phyloP scores from a whole-genome alignment of 2,113 vertebrate species.

The Sula dactylatra region DNA sequence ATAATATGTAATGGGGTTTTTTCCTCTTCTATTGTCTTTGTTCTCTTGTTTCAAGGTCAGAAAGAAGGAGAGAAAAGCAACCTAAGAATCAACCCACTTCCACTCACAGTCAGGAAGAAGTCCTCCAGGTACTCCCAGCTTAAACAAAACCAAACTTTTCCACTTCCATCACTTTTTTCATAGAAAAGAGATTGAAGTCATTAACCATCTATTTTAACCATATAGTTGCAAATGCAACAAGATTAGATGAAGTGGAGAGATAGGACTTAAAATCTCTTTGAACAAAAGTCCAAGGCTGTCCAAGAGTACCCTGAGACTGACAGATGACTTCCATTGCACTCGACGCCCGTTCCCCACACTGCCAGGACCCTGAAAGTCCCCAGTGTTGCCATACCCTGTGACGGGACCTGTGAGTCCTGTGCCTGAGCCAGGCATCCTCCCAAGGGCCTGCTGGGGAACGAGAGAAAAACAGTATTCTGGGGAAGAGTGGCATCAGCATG shows the following conservation, averaged over 20 bases:
- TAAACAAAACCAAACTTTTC: not conserved
- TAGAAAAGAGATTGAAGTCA: not conserved
- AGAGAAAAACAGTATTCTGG: not conserved
- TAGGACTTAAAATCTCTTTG: not conserved
- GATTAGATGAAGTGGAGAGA: not conserved
- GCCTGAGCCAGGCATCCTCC: not conserved
- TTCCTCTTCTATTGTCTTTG: not conserved
- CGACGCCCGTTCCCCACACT: not conserved
- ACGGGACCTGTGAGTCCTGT: not conserved
- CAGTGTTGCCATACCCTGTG: not conserved
- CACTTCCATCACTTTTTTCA: not conserved
- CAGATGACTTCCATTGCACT: not conserved
- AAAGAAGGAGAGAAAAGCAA: not conserved
- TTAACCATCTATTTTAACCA: not conserved
- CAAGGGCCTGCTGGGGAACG: not conserved
- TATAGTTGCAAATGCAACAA: not conserved
- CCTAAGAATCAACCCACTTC: not conserved
- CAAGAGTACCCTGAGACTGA: not conserved
- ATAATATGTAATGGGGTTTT: rapidly evolving
- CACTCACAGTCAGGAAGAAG: not conserved
- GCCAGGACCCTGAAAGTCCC: not conserved
- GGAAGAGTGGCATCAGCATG: not conserved
- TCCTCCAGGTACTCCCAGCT: not conserved
- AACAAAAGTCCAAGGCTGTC: not conserved
- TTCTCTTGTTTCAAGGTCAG: not conserved